Percentiles rank a stretch among this genome's conserved stretches.
Conservation (phyloP, 2,113 vertebrate genomes). For the Ranitomeya variabilis region DNA sequence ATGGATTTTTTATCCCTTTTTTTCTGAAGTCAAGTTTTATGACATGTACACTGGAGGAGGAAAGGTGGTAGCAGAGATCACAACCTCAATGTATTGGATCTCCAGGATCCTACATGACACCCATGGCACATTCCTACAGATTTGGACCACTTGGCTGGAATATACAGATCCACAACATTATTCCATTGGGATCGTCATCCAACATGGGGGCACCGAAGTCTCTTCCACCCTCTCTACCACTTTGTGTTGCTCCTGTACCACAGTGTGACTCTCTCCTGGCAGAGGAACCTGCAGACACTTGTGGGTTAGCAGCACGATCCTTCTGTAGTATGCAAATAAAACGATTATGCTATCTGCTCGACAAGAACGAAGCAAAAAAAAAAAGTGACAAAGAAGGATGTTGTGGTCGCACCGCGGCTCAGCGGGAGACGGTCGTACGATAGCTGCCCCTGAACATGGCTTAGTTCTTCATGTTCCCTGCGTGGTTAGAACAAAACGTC, state of each 20-base stretch:
- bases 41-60: no score
- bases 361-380: not conserved
- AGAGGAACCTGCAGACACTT: not conserved
- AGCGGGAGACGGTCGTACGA: constrained; percentile 69
- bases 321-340: not conserved
- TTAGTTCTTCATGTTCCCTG: constrained; percentile 55
- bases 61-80: no score
- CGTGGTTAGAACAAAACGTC: constrained; percentile 70
- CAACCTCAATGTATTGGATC: no score
- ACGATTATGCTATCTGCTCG: constrained; percentile 2
- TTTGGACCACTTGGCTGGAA: no score
- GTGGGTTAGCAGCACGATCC: not conserved
- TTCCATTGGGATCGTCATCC: no score
- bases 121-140: no score
- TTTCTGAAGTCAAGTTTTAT: no score
- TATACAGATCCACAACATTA: no score
- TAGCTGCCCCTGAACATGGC: constrained; percentile 67
- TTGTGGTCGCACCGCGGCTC: constrained; percentile 76
- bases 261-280: not conserved
- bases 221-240: no score
- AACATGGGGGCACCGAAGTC: no score
- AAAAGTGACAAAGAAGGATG: constrained; percentile 68
- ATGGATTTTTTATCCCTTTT: no score
- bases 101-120: no score
- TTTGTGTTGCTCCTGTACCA: not conserved